phyloP scores from a whole-genome alignment of 2,113 vertebrate species.

The Garra rufa region DNA sequence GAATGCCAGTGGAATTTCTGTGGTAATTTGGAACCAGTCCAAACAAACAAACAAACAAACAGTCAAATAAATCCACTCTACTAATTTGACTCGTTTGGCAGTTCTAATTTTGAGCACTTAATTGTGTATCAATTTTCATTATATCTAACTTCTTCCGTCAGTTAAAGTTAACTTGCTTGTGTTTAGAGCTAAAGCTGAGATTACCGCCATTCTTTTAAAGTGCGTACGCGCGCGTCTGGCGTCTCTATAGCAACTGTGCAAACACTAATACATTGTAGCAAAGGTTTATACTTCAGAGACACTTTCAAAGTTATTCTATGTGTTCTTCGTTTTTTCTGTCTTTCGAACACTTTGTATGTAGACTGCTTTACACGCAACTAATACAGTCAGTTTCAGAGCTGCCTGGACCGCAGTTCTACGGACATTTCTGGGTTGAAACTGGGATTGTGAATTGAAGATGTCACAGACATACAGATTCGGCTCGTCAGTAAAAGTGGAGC shows the following conservation, averaged over 20 bases:
- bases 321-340: not conserved
- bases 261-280: not conserved
- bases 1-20: not conserved
- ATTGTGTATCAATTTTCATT: not conserved
- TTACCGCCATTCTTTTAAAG: not conserved
- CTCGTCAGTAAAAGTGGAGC: constrained; percentile 73
- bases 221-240: not conserved
- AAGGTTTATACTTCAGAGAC: not conserved
- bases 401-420: no score
- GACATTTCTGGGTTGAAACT: not conserved
- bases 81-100: not conserved
- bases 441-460: not conserved
- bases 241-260: constrained; percentile 59
- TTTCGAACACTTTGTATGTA: not conserved
- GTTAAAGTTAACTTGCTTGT: not conserved
- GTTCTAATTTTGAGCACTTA: not conserved
- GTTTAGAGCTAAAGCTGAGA: not conserved
- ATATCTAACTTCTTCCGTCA: no score
- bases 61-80: not conserved
- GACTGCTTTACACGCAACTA: not conserved
- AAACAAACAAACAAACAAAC: not conserved
- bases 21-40: not conserved
- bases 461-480: constrained; percentile 64
- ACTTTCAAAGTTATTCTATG: not conserved
- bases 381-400: not conserved